Percentiles rank a stretch among this genome's conserved stretches.
These are phyloP conservation scores for Pithys albifrons DNA, from an alignment of 2,113 vertebrate species.

Conservation along the genomic window DNA sequence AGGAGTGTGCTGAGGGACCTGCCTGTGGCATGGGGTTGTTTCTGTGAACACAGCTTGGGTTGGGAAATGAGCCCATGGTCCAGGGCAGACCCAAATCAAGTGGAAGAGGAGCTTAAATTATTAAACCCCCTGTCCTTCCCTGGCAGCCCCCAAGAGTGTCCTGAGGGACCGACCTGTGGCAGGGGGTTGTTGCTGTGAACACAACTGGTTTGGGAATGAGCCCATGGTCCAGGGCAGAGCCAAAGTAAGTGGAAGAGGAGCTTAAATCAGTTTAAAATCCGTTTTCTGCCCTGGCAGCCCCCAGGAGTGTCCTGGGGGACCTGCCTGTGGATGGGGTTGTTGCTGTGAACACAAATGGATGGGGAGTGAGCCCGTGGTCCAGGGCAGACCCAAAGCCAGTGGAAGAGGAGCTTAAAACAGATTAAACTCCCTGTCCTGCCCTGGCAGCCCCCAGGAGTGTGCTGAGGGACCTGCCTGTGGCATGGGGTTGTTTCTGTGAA, in stretches of 20 bases:
- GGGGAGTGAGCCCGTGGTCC: neutral
- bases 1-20: neutral
- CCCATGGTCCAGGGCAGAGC: too few species aligned
- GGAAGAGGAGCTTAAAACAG: too few species aligned
- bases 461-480: neutral
- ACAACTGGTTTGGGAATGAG: too few species aligned
- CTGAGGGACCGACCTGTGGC: too few species aligned
- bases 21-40: rapidly evolving
- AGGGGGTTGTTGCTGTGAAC: too few species aligned
- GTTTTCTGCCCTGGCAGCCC: neutral
- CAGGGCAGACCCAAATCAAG: neutral
- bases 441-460: neutral
- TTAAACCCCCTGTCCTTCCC: too few species aligned
- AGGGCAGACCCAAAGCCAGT: neutral
- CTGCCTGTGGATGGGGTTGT: rapidly evolving
- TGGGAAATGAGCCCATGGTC: neutral
- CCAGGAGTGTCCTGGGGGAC: neutral
- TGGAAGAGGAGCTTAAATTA: neutral
- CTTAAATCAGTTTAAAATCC: neutral
- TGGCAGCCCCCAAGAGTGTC: too few species aligned
- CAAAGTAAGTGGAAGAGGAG: too few species aligned
- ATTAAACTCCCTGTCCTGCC: too few species aligned
- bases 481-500: rapidly evolving
- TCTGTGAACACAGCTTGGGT: rapidly evolving
- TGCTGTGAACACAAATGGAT: rapidly evolving